A percentile compares a stretch with the other conserved stretches of the same genome.
phyloP scores from a whole-genome alignment of 2,797 vertebrate species.

The Channallabes apus region DNA sequence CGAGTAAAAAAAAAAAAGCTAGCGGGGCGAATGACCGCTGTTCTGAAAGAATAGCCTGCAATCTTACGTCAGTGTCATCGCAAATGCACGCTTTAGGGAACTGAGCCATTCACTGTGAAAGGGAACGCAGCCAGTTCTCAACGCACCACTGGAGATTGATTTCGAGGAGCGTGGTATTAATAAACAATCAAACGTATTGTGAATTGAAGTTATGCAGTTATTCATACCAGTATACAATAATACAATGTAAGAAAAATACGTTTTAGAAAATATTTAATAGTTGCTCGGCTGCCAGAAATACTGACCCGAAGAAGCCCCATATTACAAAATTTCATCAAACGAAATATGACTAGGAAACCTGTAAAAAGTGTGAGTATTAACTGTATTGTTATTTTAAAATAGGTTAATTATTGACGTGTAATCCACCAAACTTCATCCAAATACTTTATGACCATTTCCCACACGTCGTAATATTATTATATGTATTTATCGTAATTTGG shows the following conservation, averaged over 20 bases:
- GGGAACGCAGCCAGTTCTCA: constrained; percentile 60
- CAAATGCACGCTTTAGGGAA: constrained; percentile 62
- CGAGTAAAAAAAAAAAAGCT: constrained; percentile 57
- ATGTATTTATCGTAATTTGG: background rate
- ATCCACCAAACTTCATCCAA: background rate
- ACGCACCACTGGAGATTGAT: constrained; percentile 80
- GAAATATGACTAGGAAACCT: background rate
- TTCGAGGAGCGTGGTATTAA: constrained; percentile 78
- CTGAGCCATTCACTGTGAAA: background rate
- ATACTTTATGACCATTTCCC: constrained; percentile 29
- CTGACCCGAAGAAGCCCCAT: background rate
- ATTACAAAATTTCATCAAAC: background rate
- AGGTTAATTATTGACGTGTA: background rate
- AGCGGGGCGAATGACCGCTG: constrained; percentile 83
- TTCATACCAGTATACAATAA: constrained; percentile 72
- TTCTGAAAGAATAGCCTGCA: constrained; percentile 69
- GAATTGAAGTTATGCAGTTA: constrained; percentile 76
- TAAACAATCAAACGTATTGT: constrained; percentile 80
- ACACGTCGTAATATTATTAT: constrained; percentile 13
- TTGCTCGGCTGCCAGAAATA: constrained; percentile 55
- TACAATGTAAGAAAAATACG: constrained; percentile 62
- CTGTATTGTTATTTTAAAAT: background rate
- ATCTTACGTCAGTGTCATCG: constrained; percentile 53
- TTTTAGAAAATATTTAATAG: constrained; percentile 58
- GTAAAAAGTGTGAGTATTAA: background rate